A percentile compares a stretch with the other conserved stretches of the same genome.
Conservation (phyloP, 2,113 vertebrate genomes). For the Myiagra hebetior region DNA sequence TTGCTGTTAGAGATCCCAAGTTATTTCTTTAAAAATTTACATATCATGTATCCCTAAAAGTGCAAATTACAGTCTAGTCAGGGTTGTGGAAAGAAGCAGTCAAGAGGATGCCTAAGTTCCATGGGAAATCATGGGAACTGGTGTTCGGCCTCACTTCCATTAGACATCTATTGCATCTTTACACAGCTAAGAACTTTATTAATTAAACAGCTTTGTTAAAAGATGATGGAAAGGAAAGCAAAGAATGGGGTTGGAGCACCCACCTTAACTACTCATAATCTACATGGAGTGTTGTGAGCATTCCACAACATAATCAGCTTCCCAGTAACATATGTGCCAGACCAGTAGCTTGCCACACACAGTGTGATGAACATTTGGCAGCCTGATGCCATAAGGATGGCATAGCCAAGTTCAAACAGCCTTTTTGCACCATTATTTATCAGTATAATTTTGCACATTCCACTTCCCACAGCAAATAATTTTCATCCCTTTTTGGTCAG, state of each 20-base stretch:
- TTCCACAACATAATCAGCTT: background rate
- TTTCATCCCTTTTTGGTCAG: background rate
- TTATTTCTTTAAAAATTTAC: background rate
- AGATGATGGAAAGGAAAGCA: background rate
- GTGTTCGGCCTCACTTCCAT: background rate
- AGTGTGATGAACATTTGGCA: background rate
- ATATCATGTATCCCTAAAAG: background rate
- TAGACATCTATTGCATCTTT: background rate
- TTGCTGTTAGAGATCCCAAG: background rate
- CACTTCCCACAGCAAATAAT: background rate
- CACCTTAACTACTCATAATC: background rate
- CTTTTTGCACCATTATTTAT: background rate
- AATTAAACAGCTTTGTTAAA: background rate
- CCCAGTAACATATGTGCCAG: background rate
- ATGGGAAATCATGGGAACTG: background rate
- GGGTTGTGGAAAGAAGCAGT: background rate
- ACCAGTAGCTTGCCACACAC: background rate
- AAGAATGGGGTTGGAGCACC: background rate
- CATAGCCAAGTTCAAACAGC: background rate
- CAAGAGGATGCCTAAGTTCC: background rate
- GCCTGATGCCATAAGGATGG: background rate
- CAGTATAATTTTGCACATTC: background rate
- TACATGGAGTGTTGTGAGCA: background rate
- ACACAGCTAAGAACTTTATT: background rate
- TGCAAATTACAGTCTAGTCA: background rate